These are phyloP conservation scores for Pogoniulus pusillus DNA, from an alignment of 2,797 vertebrate genomes.

Conservation along the genomic window DNA sequence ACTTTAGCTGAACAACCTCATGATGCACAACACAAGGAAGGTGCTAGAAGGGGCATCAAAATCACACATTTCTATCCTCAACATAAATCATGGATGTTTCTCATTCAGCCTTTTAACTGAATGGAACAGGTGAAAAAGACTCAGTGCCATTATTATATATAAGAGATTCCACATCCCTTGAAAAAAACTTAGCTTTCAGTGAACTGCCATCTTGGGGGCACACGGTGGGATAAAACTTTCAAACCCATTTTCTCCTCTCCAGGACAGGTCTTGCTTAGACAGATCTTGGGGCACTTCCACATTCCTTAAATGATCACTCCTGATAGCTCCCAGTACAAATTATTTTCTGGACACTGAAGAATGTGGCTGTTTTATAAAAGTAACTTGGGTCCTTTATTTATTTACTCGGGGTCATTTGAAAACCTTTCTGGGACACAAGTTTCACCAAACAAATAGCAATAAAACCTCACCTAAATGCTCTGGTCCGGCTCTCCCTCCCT, in stretches of 20 bases:
- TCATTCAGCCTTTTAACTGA: neutral
- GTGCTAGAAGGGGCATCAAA: neutral
- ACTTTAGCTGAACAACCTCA: neutral
- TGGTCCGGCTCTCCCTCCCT: neutral
- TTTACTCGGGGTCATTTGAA: neutral
- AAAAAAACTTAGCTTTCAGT: neutral
- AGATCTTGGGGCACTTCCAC: neutral
- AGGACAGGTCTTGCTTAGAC: neutral
- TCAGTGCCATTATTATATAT: neutral
- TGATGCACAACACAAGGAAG: neutral
- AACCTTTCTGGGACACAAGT: neutral
- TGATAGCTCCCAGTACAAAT: neutral
- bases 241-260: neutral
- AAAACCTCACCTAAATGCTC: neutral
- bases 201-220: neutral
- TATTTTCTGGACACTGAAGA: neutral
- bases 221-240: neutral
- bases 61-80: neutral
- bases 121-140: neutral
- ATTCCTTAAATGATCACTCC: neutral
- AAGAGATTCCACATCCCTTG: neutral
- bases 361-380: neutral
- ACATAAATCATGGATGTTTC: neutral
- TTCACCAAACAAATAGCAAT: neutral
- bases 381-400: neutral